Evolutionary conservation across 1,140 invertebrate species (phyloP), one percentile per base, ranked within the genome.

Genomic region (Eumeta japonica): DNA sequence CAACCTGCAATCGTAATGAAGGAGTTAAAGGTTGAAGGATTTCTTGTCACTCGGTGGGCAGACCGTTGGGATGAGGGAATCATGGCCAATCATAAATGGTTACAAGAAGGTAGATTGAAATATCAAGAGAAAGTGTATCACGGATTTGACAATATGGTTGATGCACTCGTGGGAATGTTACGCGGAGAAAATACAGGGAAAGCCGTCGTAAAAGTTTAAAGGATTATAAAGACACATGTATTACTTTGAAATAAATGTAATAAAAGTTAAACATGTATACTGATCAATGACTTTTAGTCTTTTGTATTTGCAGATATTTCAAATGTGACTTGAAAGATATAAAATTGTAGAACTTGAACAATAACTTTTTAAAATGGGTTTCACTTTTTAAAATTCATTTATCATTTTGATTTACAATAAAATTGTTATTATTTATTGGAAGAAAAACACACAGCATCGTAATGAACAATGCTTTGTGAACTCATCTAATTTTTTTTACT

Each of bases 81-180:
- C 11, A 47, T 68, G 17, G 75, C 82, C 50, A 80, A 85, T 59
- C 39, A 76, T 11, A 55, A 79, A 47, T 84, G 83, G 81, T 71
- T 85, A 37, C 58, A 75, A 44, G 78, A 85, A 70, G 84, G 82
- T 11, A 84, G 83, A 73, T 36, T 88, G 2, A 80, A 83, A 48
- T 81, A 80, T 43, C 62, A 75, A 48, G 84, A 87, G 58, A 83
- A 83, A 34, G 45, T 83, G 0, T 81, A 78, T 3, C 58, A 84
- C 41, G 85, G 85, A 10, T 86, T 87, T 62, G 82, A 85, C 44
- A 84, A 84, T 45, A 82, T 84, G 79, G 81, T 83, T 4, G 66
- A 80, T 39, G 83, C 84, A 16, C 80, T 87, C 41, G 74, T 81
- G 17, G 80, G 77, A 17, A 68, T 84, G 17, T 61, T 85, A 19